Conservation (phyloP, 1,140 invertebrate genomes). For the Orchestia grillus region DNA sequence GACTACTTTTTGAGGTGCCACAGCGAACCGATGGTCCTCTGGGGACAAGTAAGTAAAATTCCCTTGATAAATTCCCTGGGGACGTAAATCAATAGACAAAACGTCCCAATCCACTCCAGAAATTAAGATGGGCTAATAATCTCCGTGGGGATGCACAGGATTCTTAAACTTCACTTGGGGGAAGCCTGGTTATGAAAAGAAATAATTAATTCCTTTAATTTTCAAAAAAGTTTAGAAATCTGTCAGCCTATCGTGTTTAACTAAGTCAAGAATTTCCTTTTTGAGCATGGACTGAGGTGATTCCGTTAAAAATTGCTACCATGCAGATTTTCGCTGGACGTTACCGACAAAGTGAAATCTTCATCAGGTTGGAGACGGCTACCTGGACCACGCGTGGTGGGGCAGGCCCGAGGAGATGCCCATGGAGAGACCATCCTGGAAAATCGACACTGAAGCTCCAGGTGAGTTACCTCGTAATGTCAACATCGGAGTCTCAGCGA, state of each 20-base stretch:
- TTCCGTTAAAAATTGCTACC: background rate
- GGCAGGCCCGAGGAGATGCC: slow-evolving; percentile 78
- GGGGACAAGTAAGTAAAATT: slow-evolving; percentile 66
- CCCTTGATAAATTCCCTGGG: too few relatives aligned
- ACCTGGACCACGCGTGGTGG: slow-evolving; percentile 72
- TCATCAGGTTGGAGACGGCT: slow-evolving; percentile 49
- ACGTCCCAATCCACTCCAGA: background rate
- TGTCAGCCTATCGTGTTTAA: too few relatives aligned
- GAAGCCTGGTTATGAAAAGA: too few relatives aligned
- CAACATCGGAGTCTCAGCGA: background rate
- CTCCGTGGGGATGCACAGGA: too few relatives aligned
- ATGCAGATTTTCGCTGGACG: background rate
- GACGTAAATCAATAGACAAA: background rate
- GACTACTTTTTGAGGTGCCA: slow-evolving; percentile 61
- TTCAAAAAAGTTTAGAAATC: too few relatives aligned
- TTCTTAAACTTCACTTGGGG: too few relatives aligned
- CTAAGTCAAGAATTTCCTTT: too few relatives aligned
- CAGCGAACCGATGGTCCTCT: slow-evolving; percentile 59
- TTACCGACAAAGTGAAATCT: background rate
- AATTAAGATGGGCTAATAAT: background rate
- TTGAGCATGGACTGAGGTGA: too few relatives aligned
- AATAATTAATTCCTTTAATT: too few relatives aligned
- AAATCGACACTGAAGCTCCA: slow-evolving; percentile 74
- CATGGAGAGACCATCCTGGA: slow-evolving; percentile 76
- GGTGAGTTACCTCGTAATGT: background rate